phyloP scores from a whole-genome alignment of 1,140 invertebrate genomes.

The Phortica variegata region DNA sequence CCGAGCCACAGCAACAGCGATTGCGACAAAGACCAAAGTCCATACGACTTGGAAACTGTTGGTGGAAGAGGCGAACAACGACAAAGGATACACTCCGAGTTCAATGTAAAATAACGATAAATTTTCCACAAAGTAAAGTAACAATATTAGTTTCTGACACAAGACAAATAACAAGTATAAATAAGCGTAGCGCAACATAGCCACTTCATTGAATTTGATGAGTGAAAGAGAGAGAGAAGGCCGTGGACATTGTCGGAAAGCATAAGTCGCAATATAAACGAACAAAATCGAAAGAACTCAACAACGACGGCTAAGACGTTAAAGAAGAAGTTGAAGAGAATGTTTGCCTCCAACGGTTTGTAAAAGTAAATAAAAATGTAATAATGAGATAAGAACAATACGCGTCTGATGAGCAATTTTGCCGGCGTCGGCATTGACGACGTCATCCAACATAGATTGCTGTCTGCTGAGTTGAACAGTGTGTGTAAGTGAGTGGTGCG shows the following conservation, averaged over 20 bases:
- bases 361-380: conserved; percentile 47
- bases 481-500: too few species aligned
- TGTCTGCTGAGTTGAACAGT: too few species aligned
- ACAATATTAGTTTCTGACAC: conserved; percentile 43
- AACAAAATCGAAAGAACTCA: conserved; percentile 6
- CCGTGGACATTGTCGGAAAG: not conserved
- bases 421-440: too few species aligned
- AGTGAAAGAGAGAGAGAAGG: not conserved
- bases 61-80: too few species aligned
- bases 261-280: too few species aligned
- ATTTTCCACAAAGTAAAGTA: conserved; percentile 8
- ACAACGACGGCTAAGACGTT: not conserved
- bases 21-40: too few species aligned
- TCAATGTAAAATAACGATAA: conserved; percentile 10
- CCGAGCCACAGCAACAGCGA: too few species aligned
- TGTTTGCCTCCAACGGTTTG: conserved; percentile 6
- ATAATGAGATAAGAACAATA: conserved; percentile 54
- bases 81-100: too few species aligned
- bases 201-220: not conserved
- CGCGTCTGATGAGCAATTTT: conserved; percentile 5
- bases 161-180: conserved; percentile 52
- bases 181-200: conserved; percentile 31
- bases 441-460: too few species aligned
- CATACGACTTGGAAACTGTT: too few species aligned
- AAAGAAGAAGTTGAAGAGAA: not conserved